Conservation (phyloP, 1,140 invertebrate genomes). For the Zaprionus tsacasi region DNA sequence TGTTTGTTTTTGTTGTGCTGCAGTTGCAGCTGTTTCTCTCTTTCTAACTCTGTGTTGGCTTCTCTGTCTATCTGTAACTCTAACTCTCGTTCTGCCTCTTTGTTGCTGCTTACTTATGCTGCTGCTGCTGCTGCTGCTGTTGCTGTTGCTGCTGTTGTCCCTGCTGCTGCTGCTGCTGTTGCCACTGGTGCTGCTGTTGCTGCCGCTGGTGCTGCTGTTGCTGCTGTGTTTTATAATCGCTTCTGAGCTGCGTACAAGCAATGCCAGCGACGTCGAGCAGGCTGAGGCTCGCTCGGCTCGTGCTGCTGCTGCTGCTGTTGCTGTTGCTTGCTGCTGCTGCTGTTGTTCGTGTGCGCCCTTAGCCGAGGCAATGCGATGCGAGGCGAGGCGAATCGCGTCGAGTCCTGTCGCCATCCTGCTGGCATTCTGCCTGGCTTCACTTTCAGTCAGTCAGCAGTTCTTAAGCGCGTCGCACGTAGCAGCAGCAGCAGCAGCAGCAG, state of each 20-base stretch:
- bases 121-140: constrained; percentile 16
- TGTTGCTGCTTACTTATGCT: no score
- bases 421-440: constrained; percentile 38
- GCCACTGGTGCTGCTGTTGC: constrained; percentile 31
- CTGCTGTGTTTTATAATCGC: constrained; percentile 41
- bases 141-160: constrained; percentile 30
- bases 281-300: constrained; percentile 16
- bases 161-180: constrained; percentile 11
- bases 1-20: background rate
- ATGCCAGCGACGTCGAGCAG: constrained; percentile 23
- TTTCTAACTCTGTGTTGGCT: no score
- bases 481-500: constrained; percentile 20
- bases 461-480: constrained; percentile 54
- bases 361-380: constrained; percentile 14
- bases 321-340: no score
- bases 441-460: constrained; percentile 57
- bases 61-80: background rate
- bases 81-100: no score
- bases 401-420: constrained; percentile 5
- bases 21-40: constrained; percentile 25
- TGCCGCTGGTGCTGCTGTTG: constrained; percentile 18
- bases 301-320: background rate
- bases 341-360: constrained; percentile 30
- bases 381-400: background rate
- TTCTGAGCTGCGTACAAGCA: constrained; percentile 34